A percentile compares a stretch with the other conserved stretches of the same genome.
Evolutionary conservation across 2,888 invertebrate species (phyloP).

Genomic region (Erannis defoliaria): DNA sequence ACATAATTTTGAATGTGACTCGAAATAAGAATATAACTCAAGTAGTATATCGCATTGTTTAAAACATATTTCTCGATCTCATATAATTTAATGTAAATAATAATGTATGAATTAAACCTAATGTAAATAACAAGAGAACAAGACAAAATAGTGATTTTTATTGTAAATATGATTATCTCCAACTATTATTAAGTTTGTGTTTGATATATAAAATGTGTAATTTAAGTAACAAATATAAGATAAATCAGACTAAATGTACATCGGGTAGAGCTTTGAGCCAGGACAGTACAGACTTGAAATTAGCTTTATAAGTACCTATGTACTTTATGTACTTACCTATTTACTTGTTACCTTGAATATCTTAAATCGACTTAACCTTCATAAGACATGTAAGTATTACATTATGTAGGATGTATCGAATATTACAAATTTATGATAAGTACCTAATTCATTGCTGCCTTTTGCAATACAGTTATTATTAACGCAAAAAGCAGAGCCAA

Average conservation of each 20-base stretch:
- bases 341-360: too few relatives aligned
- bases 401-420: too few relatives aligned
- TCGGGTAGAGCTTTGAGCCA: constrained; percentile 74
- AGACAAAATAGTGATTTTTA: constrained; percentile 48
- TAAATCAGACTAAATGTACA: constrained; percentile 45
- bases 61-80: constrained; percentile 32
- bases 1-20: background rate
- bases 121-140: constrained; percentile 43
- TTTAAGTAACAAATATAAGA: constrained; percentile 14
- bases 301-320: too few relatives aligned
- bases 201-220: constrained; percentile 43
- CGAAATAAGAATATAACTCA: background rate
- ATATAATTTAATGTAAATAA: constrained; percentile 30
- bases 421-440: too few relatives aligned
- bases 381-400: background rate
- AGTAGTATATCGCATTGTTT: constrained; percentile 19
- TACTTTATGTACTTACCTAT: too few relatives aligned
- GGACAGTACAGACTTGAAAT: constrained; percentile 59
- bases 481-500: too few relatives aligned
- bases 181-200: constrained; percentile 50
- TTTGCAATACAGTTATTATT: too few relatives aligned
- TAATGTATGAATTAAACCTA: background rate
- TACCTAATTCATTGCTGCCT: too few relatives aligned
- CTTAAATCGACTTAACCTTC: background rate
- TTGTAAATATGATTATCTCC: constrained; percentile 67